Percentiles rank a stretch among this genome's conserved stretches.
Conservation (phyloP, 2,113 vertebrate genomes). For the Scomber japonicus region DNA sequence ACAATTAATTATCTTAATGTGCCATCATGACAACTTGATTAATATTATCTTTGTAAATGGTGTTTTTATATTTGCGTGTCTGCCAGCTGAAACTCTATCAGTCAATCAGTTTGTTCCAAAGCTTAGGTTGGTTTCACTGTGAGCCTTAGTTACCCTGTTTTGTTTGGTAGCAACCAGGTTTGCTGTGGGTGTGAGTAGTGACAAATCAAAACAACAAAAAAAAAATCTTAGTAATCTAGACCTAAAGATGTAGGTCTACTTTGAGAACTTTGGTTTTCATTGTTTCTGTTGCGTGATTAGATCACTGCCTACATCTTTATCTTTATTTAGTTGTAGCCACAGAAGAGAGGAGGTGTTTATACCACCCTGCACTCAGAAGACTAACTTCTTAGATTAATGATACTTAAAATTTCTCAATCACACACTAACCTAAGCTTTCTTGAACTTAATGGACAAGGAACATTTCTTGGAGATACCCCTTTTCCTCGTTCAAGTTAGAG, state of each 20-base stretch:
- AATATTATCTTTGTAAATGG: neutral
- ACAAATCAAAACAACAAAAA: conserved; percentile 26
- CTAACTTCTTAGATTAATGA: conserved; percentile 8
- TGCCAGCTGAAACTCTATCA: neutral
- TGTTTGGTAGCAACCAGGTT: conserved; percentile 82
- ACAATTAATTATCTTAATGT: neutral
- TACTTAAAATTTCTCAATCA: neutral
- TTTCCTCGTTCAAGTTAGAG: neutral
- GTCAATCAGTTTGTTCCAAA: neutral
- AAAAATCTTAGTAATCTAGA: conserved; percentile 41
- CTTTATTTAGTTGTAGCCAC: neutral
- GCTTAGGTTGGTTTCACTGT: conserved; percentile 8
- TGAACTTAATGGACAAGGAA: neutral
- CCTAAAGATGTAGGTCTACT: neutral
- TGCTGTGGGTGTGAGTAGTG: conserved; percentile 52
- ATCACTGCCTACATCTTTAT: conserved; percentile 34
- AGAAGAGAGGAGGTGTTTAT: conserved; percentile 43
- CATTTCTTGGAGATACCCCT: neutral
- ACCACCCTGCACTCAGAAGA: conserved; percentile 13
- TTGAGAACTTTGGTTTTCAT: conserved; percentile 9
- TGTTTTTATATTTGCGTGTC: neutral
- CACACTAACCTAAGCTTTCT: no score
- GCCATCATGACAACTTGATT: neutral
- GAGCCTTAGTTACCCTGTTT: conserved; percentile 58
- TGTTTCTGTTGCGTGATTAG: conserved; percentile 40